Percentiles rank a stretch among this genome's conserved stretches.
phyloP scores from a whole-genome alignment of 1,140 invertebrate genomes.

The Zaprionus capensis region DNA sequence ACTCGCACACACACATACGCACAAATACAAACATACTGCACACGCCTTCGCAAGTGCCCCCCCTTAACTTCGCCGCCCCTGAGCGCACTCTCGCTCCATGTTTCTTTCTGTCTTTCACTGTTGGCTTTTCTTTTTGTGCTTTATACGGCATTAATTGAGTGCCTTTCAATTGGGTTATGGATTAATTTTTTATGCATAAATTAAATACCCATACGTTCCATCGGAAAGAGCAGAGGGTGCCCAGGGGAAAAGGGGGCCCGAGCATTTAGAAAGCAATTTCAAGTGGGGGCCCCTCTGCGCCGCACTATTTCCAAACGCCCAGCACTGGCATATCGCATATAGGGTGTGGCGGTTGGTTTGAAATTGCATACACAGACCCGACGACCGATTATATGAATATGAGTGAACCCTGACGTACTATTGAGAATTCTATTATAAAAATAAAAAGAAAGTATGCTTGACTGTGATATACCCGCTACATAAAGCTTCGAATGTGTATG shows the following conservation, averaged over 20 bases:
- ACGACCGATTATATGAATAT: slow-evolving; percentile 4
- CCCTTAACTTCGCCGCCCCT: slow-evolving; percentile 8
- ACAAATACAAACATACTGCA: slow-evolving; percentile 20
- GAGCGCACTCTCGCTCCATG: slow-evolving; percentile 69
- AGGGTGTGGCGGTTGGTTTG: slow-evolving; percentile 44
- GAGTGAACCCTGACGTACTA: slow-evolving; percentile 22
- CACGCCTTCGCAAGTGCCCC: slow-evolving; percentile 28
- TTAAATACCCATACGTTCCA: slow-evolving; percentile 72
- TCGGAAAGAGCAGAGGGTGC: neutral
- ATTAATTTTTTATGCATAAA: slow-evolving; percentile 82
- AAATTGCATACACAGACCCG: slow-evolving; percentile 29
- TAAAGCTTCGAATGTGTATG: too few relatives aligned
- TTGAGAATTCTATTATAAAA: neutral
- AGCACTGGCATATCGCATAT: slow-evolving; percentile 22
- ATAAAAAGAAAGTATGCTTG: neutral
- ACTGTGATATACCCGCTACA: too few relatives aligned
- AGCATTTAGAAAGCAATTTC: slow-evolving; percentile 79
- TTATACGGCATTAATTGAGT: slow-evolving; percentile 80
- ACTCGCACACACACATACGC: slow-evolving; percentile 13
- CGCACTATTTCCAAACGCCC: neutral
- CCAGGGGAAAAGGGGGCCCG: slow-evolving; percentile 19
- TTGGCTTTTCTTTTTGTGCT: slow-evolving; percentile 77
- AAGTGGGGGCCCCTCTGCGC: slow-evolving; percentile 47
- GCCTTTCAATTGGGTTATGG: slow-evolving; percentile 81
- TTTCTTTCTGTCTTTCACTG: slow-evolving; percentile 70